Percentiles rank a stretch among this genome's conserved stretches.
Evolutionary conservation across 2,888 invertebrate genomes (phyloP).

Genomic region (Orthosia gracilis): DNA sequence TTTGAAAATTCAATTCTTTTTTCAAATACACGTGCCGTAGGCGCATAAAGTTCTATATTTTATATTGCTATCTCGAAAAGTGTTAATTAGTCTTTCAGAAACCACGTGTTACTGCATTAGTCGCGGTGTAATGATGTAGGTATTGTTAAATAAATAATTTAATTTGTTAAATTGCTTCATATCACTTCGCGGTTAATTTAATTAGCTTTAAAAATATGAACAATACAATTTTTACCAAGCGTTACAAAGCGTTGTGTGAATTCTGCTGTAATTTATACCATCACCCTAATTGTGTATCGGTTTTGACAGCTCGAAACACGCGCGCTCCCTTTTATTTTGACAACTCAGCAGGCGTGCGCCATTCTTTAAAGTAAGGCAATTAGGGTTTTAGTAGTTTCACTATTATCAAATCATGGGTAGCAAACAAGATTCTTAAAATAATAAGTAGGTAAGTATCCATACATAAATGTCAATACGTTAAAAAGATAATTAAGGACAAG

Average conservation of each 20-base stretch:
- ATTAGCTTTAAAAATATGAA: not conserved
- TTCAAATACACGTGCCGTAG: too few species aligned
- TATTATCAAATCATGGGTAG: not conserved
- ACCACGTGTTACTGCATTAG: not conserved
- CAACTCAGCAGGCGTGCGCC: too few species aligned
- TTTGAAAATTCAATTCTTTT: too few species aligned
- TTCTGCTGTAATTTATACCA: too few species aligned
- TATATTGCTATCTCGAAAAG: not conserved
- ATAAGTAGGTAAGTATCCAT: not conserved
- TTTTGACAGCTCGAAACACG: too few species aligned
- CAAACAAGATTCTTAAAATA: not conserved
- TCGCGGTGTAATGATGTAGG: not conserved
- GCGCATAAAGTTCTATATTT: not conserved
- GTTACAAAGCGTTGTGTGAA: not conserved
- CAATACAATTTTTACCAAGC: not conserved
- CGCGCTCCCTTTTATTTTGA: too few species aligned
- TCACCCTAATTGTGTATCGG: too few species aligned
- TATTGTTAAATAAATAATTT: not conserved
- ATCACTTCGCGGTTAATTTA: not conserved
- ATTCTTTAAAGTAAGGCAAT: too few species aligned
- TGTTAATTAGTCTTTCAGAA: not conserved
- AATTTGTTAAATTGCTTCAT: not conserved
- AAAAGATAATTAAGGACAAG: not conserved
- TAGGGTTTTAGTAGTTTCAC: too few species aligned
- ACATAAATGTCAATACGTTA: not conserved